A percentile compares a stretch with the other conserved stretches of the same genome.
Conservation (phyloP, 1,140 invertebrate species). For the Medauroidea extradentata region DNA sequence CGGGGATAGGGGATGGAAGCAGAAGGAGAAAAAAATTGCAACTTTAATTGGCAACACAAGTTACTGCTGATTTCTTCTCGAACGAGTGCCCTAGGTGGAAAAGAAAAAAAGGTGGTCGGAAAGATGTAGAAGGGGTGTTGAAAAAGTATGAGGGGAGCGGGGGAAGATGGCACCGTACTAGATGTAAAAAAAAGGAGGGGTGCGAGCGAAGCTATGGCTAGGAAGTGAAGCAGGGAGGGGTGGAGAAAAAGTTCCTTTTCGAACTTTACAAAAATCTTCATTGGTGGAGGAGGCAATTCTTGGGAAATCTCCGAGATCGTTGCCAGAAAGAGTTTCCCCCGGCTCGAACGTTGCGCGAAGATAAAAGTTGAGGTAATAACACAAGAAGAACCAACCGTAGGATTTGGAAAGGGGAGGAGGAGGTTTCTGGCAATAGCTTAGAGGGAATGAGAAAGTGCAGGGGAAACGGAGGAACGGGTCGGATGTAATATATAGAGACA, state of each 20-base stretch:
- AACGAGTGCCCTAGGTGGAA: not conserved
- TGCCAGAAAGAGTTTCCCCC: slow-evolving; percentile 8
- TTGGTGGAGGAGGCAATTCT: slow-evolving; percentile 9
- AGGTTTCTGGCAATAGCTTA: too few species aligned
- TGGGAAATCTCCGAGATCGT: slow-evolving; percentile 6
- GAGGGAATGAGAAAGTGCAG: too few species aligned
- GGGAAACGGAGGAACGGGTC: too few species aligned
- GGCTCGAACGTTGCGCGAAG: not conserved
- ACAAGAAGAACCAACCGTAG: not conserved
- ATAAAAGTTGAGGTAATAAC: slow-evolving; percentile 14
- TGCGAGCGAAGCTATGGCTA: too few species aligned
- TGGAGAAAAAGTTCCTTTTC: not conserved
- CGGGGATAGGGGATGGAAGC: too few species aligned
- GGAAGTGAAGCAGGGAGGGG: not conserved
- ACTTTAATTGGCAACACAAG: slow-evolving; percentile 15
- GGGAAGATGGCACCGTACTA: too few species aligned
- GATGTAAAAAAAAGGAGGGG: too few species aligned
- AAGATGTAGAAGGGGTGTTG: too few species aligned
- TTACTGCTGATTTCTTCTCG: slow-evolving; percentile 14
- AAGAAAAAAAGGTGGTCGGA: not conserved
- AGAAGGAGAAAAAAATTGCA: slow-evolving; percentile 9
- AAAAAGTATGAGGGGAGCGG: too few species aligned
- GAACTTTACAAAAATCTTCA: slow-evolving; percentile 16
- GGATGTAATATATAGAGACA: too few species aligned
- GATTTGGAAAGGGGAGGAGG: not conserved